These are phyloP conservation scores for Tetranychus truncatus DNA, from an alignment of 2,888 invertebrate genomes.

Conservation along the genomic window DNA sequence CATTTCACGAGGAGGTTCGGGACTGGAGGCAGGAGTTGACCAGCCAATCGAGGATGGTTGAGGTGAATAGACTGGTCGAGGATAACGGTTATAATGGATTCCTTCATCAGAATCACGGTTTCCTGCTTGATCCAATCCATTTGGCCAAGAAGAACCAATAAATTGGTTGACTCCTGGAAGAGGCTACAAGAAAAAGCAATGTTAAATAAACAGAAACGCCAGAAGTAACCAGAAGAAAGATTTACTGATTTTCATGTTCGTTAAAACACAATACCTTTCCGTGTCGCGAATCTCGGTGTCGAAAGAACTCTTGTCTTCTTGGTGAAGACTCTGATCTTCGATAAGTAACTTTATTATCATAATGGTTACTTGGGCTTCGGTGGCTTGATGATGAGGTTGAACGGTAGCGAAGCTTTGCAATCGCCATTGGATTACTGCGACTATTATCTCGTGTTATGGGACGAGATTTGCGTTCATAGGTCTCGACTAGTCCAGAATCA, in stretches of 20 bases:
- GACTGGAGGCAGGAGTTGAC: constrained; percentile 2
- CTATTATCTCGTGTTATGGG: neutral
- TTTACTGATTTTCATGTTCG: neutral
- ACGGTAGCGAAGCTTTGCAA: neutral
- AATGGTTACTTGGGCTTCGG: neutral
- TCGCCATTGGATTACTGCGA: neutral
- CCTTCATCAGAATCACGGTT: neutral
- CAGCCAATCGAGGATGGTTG: neutral
- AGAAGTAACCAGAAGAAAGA: neutral
- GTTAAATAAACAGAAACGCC: neutral
- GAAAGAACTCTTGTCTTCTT: constrained; percentile 5
- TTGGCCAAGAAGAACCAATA: neutral
- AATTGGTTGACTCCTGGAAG: constrained; percentile 4
- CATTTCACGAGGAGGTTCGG: neutral
- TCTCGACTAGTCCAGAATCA: neutral
- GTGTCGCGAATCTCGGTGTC: neutral
- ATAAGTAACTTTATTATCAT: neutral
- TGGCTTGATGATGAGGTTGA: neutral
- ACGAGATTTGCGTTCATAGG: neutral
- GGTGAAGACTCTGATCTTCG: neutral
- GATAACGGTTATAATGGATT: neutral
- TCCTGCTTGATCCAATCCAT: neutral
- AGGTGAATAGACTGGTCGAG: neutral
- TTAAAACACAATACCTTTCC: neutral
- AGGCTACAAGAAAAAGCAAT: neutral